phyloP scores from a whole-genome alignment of 2,797 vertebrate species.

The Onychomys torridus region DNA sequence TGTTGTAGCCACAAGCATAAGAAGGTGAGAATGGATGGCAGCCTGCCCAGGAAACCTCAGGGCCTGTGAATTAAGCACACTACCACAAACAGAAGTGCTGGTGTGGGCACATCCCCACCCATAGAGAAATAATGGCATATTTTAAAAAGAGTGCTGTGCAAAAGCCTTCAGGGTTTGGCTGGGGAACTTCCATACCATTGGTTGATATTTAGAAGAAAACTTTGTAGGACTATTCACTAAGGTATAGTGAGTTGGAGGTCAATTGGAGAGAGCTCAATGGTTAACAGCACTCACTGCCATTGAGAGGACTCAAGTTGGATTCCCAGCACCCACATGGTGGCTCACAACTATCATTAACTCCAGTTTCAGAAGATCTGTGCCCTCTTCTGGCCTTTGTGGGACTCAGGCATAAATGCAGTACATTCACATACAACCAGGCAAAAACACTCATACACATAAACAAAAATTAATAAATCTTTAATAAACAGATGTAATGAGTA shows the following conservation, averaged over 20 bases:
- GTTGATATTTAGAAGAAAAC: neutral
- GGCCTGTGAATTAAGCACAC: slow-evolving; percentile 2
- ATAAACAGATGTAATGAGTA: neutral
- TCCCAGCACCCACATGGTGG: neutral
- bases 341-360: neutral
- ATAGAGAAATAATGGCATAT: neutral
- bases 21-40: slow-evolving; percentile 77
- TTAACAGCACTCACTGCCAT: neutral
- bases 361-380: neutral
- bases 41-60: slow-evolving; percentile 71
- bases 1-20: slow-evolving; percentile 70
- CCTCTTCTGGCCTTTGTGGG: neutral
- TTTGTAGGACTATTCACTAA: neutral
- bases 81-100: slow-evolving; percentile 56
- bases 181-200: neutral
- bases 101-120: too few species aligned
- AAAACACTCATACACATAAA: neutral
- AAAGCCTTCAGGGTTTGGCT: slow-evolving; percentile 26
- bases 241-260: neutral
- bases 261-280: neutral
- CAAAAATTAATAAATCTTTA: neutral
- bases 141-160: slow-evolving; percentile 30
- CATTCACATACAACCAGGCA: neutral
- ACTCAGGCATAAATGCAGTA: neutral
- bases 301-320: neutral